Evolutionary conservation across 2,797 vertebrate species (phyloP).

Genomic region (Poeciliopsis turneri): DNA sequence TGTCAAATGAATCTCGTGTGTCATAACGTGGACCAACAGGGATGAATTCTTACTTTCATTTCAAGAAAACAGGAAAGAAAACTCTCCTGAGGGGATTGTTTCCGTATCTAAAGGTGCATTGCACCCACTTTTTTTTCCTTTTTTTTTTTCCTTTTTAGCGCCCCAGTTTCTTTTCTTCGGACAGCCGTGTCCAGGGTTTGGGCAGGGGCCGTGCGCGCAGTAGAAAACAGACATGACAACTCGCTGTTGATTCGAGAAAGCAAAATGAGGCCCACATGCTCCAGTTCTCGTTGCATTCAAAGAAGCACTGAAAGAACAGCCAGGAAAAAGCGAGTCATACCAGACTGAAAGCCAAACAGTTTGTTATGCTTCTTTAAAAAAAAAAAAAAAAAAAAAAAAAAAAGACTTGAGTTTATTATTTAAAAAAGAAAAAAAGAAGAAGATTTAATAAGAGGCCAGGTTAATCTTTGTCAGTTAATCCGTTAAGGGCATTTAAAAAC

Average conservation of each 20-base stretch:
- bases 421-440: neutral
- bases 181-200: constrained; percentile 44
- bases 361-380: constrained; percentile 29
- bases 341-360: constrained; percentile 41
- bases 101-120: constrained; percentile 30
- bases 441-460: constrained; percentile 8
- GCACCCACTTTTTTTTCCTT: neutral
- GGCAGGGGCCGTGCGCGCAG: constrained; percentile 32
- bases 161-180: constrained; percentile 32
- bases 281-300: constrained; percentile 46
- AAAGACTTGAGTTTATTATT: constrained; percentile 25
- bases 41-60: constrained; percentile 27
- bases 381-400: constrained; percentile 34
- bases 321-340: constrained; percentile 68
- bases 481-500: constrained; percentile 8
- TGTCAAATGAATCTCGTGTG: neutral
- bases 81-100: constrained; percentile 25
- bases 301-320: constrained; percentile 40
- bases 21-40: neutral
- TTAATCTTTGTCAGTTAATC: constrained; percentile 25
- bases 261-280: constrained; percentile 72
- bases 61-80: constrained; percentile 22
- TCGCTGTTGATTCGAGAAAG: constrained; percentile 41
- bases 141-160: neutral
- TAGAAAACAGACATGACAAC: constrained; percentile 53